Conservation (phyloP, 2,113 vertebrate genomes). For the Amphilophus citrinellus region DNA sequence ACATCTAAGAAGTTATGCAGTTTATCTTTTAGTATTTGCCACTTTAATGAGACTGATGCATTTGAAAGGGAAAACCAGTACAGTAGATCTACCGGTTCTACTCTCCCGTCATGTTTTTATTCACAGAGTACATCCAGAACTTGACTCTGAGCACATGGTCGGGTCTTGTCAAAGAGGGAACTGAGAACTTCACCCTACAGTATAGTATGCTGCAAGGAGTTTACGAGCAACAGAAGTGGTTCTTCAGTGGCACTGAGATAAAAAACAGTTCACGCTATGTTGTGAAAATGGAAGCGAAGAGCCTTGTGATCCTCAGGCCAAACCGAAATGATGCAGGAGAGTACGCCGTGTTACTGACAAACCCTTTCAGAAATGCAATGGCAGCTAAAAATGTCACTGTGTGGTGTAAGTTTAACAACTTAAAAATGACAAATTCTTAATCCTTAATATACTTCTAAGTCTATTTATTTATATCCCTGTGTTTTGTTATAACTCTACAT, state of each 20-base stretch:
- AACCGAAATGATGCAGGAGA: conserved; percentile 65
- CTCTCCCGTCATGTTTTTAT: background rate
- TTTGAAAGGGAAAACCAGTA: background rate
- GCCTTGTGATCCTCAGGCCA: conserved; percentile 58
- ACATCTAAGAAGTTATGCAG: background rate
- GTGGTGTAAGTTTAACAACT: conserved; percentile 69
- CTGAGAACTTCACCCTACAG: conserved; percentile 36
- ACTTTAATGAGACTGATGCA: accelerated
- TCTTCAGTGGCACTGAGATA: conserved; percentile 55
- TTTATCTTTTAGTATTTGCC: background rate
- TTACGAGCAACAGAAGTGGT: conserved; percentile 63
- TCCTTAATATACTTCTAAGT: background rate
- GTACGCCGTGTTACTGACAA: conserved; percentile 68
- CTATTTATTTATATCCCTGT: background rate
- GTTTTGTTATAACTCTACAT: background rate
- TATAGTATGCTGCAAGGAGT: conserved; percentile 65
- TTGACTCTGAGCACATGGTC: conserved; percentile 43
- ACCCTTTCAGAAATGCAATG: conserved; percentile 70
- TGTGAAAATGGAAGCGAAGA: conserved; percentile 8
- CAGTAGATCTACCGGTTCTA: background rate
- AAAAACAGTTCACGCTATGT: conserved; percentile 54
- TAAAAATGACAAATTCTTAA: background rate
- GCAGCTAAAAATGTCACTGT: conserved; percentile 55
- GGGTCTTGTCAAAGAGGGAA: conserved; percentile 57
- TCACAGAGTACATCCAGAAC: conserved; percentile 66